These are phyloP conservation scores for Columbina picui DNA, from an alignment of 2,113 vertebrate genomes.

Conservation along the genomic window DNA sequence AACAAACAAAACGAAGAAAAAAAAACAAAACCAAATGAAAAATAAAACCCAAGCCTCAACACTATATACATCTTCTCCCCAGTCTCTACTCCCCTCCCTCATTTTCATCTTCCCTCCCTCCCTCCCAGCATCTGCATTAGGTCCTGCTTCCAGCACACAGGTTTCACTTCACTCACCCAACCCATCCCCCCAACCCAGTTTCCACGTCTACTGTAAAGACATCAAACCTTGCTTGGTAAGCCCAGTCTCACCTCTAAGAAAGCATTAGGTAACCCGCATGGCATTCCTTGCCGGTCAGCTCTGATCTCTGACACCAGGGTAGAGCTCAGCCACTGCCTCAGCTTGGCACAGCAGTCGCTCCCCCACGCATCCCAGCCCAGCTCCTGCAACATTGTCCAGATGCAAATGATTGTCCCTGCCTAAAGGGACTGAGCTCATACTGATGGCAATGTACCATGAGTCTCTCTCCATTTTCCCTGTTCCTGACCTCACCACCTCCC, in stretches of 20 bases:
- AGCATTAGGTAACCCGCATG: background rate
- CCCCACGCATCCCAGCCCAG: background rate
- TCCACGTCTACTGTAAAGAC: background rate
- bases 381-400: background rate
- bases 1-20: background rate
- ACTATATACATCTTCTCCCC: slow-evolving; percentile 37
- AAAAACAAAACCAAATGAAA: background rate
- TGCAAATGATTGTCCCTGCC: slow-evolving; percentile 6
- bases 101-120: background rate
- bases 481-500: background rate
- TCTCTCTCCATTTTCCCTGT: background rate
- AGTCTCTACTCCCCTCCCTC: background rate
- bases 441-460: background rate
- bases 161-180: background rate
- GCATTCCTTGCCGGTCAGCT: background rate
- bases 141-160: slow-evolving; percentile 3
- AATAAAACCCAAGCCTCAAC: slow-evolving; percentile 20
- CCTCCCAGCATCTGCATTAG: background rate
- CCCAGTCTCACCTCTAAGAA: background rate
- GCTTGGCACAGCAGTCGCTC: accelerated
- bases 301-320: background rate
- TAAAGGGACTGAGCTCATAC: background rate
- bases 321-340: background rate
- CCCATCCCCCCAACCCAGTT: background rate
- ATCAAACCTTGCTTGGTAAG: background rate